phyloP scores from a whole-genome alignment of 2,797 vertebrate species.

The Anas flavirostris region DNA sequence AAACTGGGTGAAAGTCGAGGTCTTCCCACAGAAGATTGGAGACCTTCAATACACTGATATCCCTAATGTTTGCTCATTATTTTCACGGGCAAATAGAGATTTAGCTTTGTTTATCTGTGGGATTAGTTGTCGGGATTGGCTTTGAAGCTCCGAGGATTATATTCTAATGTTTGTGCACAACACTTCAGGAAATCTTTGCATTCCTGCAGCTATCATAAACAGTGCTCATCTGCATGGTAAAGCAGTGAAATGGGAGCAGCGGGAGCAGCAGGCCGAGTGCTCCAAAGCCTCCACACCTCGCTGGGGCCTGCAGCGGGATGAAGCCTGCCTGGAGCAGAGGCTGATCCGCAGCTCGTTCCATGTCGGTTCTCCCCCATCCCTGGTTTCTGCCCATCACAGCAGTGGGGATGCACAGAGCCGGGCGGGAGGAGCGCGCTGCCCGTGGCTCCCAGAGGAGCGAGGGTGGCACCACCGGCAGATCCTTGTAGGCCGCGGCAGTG shows the following conservation, averaged over 20 bases:
- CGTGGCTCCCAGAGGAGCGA: rapidly evolving
- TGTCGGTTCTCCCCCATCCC: too few relatives aligned
- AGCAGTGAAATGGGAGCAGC: background rate
- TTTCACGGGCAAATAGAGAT: slow-evolving; percentile 61
- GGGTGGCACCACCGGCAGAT: background rate
- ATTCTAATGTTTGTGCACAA: slow-evolving; percentile 31
- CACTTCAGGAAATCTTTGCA: slow-evolving; percentile 14
- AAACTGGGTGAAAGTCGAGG: slow-evolving; percentile 2
- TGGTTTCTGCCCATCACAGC: too few relatives aligned
- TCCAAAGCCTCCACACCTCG: rapidly evolving
- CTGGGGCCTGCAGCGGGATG: rapidly evolving
- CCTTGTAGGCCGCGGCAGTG: background rate
- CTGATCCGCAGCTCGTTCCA: rapidly evolving
- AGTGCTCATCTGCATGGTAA: background rate
- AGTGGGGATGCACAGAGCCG: rapidly evolving
- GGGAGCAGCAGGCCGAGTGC: rapidly evolving
- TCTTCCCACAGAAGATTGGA: background rate
- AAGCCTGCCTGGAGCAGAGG: background rate
- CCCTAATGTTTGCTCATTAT: slow-evolving; percentile 64
- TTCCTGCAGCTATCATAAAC: background rate
- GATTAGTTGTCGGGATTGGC: slow-evolving; percentile 66
- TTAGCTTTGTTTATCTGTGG: slow-evolving; percentile 64
- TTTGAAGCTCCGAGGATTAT: slow-evolving; percentile 58
- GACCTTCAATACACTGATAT: slow-evolving; percentile 33
- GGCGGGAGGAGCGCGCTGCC: rapidly evolving